Base-by-base conservation (phyloP, 2,113 vertebrate species). In the Cepphus grylle region DNA sequence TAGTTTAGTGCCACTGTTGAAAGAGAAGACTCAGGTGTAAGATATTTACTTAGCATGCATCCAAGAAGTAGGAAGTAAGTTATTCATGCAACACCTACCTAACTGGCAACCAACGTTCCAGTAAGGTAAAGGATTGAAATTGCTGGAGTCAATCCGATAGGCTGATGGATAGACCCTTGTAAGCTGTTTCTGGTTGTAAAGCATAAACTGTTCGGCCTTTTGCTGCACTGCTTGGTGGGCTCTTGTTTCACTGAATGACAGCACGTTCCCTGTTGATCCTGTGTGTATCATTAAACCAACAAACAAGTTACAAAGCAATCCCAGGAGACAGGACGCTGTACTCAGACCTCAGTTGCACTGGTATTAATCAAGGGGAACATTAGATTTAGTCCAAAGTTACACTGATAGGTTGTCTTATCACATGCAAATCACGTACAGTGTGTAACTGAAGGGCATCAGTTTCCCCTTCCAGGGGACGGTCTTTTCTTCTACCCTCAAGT, bases 21-120 rank as follows among this genome's bases (percentile, higher is more conserved):
- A 78, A 73, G 79, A 92, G 79, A 82, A 56, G 78, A 81, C 63
- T 27, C 43, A 18, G 50, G 20, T 55, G 42, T 95, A 45, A 67
- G 88, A 5, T 9, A 16, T 17, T 29, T 17, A 56, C 25, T 36
- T 5, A n/a, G 16, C 50, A 69, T 9, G 19, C 7, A 36, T 27
- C 42, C 34, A 32, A 4, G 15, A 25, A 9, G 12, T 3, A 25
- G 58, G 73, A 66, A 85, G 52, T 16, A 21, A 6, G 15, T 2
- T 29, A 30, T 5, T 14, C 6, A 3, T 6, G 19, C 45, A 56
- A 36, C 61, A 97, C 98, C 72, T 84, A 99, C 99, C 99, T 80
- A 99, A 89, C 94, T 99, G 99, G 97, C 99, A 99, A 18, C 99
- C 99, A 78, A 99, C 98, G 1, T 99, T 99, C 99, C 99, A 99